Conservation (phyloP, 2,888 invertebrate species). For the Leptogaster cylindrica region DNA sequence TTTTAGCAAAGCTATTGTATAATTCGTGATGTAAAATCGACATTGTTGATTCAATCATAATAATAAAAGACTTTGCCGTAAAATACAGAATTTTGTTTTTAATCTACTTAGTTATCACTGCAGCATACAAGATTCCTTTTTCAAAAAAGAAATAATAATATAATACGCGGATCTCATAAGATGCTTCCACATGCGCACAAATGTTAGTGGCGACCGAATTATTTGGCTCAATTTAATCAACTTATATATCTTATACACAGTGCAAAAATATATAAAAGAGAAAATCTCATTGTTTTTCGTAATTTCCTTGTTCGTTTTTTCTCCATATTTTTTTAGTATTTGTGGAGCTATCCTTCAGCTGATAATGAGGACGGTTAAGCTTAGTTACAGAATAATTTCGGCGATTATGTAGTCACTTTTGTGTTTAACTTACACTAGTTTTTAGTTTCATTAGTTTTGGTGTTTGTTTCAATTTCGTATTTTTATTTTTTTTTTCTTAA, state of each 20-base stretch:
- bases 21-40: too few species aligned
- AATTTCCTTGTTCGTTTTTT: too few species aligned
- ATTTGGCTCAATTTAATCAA: constrained; percentile 33
- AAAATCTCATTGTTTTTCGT: too few species aligned
- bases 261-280: not conserved
- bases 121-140: constrained; percentile 9
- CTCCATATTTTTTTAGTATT: too few species aligned
- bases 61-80: too few species aligned
- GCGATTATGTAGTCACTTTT: not conserved
- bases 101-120: constrained; percentile 36
- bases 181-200: not conserved
- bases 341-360: too few species aligned
- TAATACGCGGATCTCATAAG: constrained; percentile 4
- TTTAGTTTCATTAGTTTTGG: constrained; percentile 40
- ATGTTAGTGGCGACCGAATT: constrained; percentile 8
- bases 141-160: too few species aligned
- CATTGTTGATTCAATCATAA: too few species aligned
- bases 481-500: not conserved
- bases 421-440: constrained; percentile 7
- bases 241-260: constrained; percentile 8
- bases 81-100: too few species aligned
- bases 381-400: constrained; percentile 10
- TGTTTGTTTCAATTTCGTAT: constrained; percentile 37
- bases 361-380: constrained; percentile 31
- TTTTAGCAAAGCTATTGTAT: too few species aligned